Evolutionary conservation across 2,113 vertebrate species (phyloP), one percentile per base, ranked within the genome.

Genomic region (Lethenteron reissneri): DNA sequence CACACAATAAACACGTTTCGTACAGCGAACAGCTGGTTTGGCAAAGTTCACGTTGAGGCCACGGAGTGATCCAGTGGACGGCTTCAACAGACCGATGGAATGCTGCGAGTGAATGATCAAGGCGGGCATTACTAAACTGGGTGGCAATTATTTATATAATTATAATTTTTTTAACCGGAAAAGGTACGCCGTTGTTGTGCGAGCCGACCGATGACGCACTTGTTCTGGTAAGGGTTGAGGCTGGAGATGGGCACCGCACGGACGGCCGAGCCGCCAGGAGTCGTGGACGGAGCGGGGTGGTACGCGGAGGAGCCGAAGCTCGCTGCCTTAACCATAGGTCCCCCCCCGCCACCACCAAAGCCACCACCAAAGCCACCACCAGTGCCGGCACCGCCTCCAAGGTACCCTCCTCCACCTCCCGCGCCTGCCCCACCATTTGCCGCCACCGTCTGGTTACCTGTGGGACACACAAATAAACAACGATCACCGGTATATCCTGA

Each of bases 181-280:
- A 77, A 76, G 75, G 73, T 64, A 73, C 10, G 71, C 69, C 73
- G 77, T 73, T 79, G 78, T 62, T 75, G 17, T 3, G 59, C 58
- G 69, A 19, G 11, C 5, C 58, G 1, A 57, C 59, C 41, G 58
- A 2, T 74, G 4, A 86, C 90, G 87, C 78, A 99, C 94, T 88
- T 99, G 41, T 89, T 89, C 57, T 97, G 90, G 79, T 99, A 99
- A 0, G 94, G 94, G 76, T 95, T 99, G 75, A 99, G 82, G 80
- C 94, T 89, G 78, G 87, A 84, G 13, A 99, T 97, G 1, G 94
- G 94, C 3, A 92, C 89, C 15, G 92, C 83, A 80, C 91, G 97
- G 74, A 82, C 76, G 77, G 84, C 84, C 8, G 83, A 75, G 2
- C 83, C 87, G 41, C 84, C 89, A 1, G 88, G 85, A 56, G 85